Evolutionary conservation across 2,888 invertebrate genomes (phyloP).

Genomic region (Xanthorhoe designata): DNA sequence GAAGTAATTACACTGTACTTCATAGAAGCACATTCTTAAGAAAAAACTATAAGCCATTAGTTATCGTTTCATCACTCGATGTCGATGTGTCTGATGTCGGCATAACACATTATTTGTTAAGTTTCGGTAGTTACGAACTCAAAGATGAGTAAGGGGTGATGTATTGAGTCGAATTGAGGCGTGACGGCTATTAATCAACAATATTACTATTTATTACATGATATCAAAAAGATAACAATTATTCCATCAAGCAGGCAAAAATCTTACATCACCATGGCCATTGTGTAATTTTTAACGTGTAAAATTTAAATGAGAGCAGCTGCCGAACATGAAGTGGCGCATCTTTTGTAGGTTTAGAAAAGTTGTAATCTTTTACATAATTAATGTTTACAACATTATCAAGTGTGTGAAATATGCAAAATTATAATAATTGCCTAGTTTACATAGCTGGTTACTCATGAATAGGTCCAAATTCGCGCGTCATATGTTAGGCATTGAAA

Average conservation of each 20-base stretch:
- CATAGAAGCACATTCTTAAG: conserved; percentile 55
- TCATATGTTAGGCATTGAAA: conserved; percentile 16
- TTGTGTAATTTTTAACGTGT: conserved; percentile 65
- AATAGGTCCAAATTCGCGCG: conserved; percentile 14
- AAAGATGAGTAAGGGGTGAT: conserved; percentile 50
- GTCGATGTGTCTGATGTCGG: conserved; percentile 55
- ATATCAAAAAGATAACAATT: conserved; percentile 64
- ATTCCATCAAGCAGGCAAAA: conserved; percentile 59
- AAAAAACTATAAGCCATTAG: conserved; percentile 57
- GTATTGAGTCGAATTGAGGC: conserved; percentile 58
- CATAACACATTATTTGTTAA: conserved; percentile 55
- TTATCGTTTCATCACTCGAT: conserved; percentile 59
- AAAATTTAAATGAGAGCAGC: conserved; percentile 60
- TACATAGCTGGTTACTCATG: conserved; percentile 14
- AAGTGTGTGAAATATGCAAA: conserved; percentile 17
- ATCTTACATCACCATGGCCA: conserved; percentile 68
- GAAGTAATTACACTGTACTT: conserved; percentile 61
- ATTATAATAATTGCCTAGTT: conserved; percentile 7
- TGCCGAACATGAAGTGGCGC: conserved; percentile 67
- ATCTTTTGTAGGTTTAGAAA: conserved; percentile 69
- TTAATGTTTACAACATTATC: conserved; percentile 14
- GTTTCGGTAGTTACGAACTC: conserved; percentile 46
- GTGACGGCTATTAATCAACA: conserved; percentile 60
- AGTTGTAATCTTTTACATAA: conserved; percentile 42
- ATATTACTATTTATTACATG: conserved; percentile 52